Conservation (phyloP, 2,888 invertebrate genomes). For the Lampropteryx suffumata region DNA sequence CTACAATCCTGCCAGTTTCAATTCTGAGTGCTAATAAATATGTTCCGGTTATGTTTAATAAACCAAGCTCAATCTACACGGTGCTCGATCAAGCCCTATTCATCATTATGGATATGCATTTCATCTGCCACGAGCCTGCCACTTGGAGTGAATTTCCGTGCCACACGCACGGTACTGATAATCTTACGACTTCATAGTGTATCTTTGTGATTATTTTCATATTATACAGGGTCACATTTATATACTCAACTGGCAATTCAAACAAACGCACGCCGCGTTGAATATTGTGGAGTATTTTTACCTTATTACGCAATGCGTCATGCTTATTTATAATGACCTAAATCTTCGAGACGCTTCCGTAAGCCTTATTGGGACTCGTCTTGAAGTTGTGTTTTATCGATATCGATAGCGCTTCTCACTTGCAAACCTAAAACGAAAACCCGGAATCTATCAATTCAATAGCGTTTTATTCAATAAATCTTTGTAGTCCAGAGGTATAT, state of each 20-base stretch:
- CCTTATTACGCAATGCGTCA: too few relatives aligned
- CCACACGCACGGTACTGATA: not conserved
- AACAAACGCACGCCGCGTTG: not conserved
- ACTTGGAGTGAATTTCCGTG: not conserved
- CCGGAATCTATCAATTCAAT: too few relatives aligned
- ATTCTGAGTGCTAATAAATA: too few relatives aligned
- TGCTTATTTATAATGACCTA: not conserved
- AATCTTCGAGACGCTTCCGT: not conserved
- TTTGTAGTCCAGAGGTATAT: too few relatives aligned
- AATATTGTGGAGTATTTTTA: too few relatives aligned
- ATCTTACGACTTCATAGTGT: too few relatives aligned
- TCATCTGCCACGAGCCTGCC: not conserved
- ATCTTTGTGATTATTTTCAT: too few relatives aligned
- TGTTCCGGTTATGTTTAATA: too few relatives aligned
- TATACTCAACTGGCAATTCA: too few relatives aligned
- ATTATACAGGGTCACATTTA: too few relatives aligned
- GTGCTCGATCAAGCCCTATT: constrained; percentile 5
- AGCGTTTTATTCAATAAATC: too few relatives aligned
- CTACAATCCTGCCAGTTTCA: too few relatives aligned
- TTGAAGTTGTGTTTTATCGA: constrained; percentile 54
- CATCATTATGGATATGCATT: not conserved
- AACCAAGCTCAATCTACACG: not conserved
- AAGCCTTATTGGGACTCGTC: not conserved
- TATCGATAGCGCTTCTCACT: constrained; percentile 65
- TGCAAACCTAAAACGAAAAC: constrained; percentile 50